Percentiles rank a stretch among this genome's conserved stretches.
phyloP scores from a whole-genome alignment of 2,797 vertebrate genomes.

The Hypotaenidia okinawae region DNA sequence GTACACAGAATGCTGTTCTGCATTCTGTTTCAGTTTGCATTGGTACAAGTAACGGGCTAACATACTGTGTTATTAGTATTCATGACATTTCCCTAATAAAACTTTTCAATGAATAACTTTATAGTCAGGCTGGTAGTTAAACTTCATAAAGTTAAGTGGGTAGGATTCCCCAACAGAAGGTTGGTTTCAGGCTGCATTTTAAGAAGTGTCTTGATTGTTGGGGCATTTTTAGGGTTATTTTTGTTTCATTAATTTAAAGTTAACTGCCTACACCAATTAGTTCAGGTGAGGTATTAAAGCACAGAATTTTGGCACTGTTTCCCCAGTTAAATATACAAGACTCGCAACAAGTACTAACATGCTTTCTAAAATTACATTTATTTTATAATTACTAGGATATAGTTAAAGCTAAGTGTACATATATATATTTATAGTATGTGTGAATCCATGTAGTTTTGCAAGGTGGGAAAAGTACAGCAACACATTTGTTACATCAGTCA shows the following conservation, averaged over 20 bases:
- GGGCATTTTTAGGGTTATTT: conserved; percentile 50
- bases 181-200: conserved; percentile 49
- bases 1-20: background rate
- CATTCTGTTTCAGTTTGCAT: conserved; percentile 25
- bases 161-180: conserved; percentile 36
- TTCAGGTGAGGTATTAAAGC: conserved; percentile 45
- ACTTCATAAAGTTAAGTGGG: conserved; percentile 47
- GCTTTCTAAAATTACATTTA: conserved; percentile 9
- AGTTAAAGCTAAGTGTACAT: background rate
- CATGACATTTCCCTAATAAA: conserved; percentile 55
- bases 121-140: conserved; percentile 43
- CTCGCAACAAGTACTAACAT: background rate
- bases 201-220: conserved; percentile 35
- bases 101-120: conserved; percentile 48
- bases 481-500: background rate
- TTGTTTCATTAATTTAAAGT: conserved; percentile 47
- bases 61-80: conserved; percentile 35
- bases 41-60: conserved; percentile 19
- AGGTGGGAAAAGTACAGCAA: background rate
- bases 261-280: conserved; percentile 47
- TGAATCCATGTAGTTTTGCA: background rate
- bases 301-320: conserved; percentile 40
- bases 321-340: background rate
- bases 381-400: conserved; percentile 11
- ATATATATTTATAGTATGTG: background rate